Evolutionary conservation across 2,888 invertebrate genomes (phyloP).

Genomic region (Trypoxylon attenuatum): DNA sequence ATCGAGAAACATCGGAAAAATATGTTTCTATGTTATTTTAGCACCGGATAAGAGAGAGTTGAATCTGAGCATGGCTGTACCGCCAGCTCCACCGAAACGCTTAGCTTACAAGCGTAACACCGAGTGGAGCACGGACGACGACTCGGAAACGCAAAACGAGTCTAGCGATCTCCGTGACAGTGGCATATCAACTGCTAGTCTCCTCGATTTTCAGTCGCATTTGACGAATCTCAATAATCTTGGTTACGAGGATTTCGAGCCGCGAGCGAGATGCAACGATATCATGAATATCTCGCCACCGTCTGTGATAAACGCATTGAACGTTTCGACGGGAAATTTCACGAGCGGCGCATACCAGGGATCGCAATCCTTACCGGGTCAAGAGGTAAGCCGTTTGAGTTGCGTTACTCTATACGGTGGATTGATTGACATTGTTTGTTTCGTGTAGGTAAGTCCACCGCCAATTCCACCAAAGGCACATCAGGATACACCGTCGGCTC

Average conservation of each 20-base stretch:
- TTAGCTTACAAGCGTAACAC: slow-evolving; percentile 67
- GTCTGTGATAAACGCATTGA: slow-evolving; percentile 68
- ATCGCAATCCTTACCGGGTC: slow-evolving; percentile 62
- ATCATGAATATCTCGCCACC: slow-evolving; percentile 73
- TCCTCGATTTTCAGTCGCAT: slow-evolving; percentile 71
- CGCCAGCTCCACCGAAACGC: slow-evolving; percentile 75
- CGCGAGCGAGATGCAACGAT: slow-evolving; percentile 71
- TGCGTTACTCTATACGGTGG: background rate
- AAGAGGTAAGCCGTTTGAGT: slow-evolving; percentile 59
- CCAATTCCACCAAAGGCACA: slow-evolving; percentile 73
- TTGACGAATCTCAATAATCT: slow-evolving; percentile 72
- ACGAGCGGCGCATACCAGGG: slow-evolving; percentile 65
- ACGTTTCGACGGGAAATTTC: slow-evolving; percentile 65
- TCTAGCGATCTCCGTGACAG: slow-evolving; percentile 77
- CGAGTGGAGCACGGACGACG: slow-evolving; percentile 70
- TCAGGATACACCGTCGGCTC: slow-evolving; percentile 70
- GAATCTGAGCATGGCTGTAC: slow-evolving; percentile 73
- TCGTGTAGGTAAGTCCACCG: slow-evolving; percentile 66
- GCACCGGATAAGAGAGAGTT: slow-evolving; percentile 78
- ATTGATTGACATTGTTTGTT: background rate
- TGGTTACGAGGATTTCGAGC: slow-evolving; percentile 74
- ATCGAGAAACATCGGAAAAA: too few relatives aligned
- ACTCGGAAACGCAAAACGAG: slow-evolving; percentile 62
- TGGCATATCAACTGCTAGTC: slow-evolving; percentile 75
- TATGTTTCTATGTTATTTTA: too few relatives aligned